Conservation (phyloP, 1,140 invertebrate species). For the Pomacea maculata region DNA sequence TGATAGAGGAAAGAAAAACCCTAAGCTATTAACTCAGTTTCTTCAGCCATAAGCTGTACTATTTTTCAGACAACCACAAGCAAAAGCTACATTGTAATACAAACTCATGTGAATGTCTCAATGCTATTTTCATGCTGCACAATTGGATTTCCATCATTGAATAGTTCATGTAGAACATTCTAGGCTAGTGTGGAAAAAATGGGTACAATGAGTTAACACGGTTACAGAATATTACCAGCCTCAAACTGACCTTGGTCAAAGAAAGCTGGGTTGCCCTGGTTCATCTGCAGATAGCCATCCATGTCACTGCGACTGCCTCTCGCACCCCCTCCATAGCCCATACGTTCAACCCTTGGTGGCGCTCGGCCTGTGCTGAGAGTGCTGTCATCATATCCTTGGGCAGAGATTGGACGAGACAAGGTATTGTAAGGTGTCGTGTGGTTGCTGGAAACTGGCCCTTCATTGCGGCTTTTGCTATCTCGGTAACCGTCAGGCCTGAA, state of each 20-base stretch:
- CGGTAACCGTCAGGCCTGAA: conserved; percentile 7
- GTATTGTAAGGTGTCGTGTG: conserved; percentile 53
- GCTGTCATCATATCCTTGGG: conserved; percentile 60
- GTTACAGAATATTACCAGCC: not conserved
- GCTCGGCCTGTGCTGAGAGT: conserved; percentile 50
- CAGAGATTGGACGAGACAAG: conserved; percentile 50
- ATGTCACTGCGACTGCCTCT: conserved; percentile 34
- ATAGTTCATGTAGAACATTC: no score
- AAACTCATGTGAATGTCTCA: no score
- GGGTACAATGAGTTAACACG: not conserved
- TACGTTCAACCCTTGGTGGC: conserved; percentile 3
- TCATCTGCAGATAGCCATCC: conserved; percentile 31
- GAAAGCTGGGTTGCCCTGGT: conserved; percentile 38
- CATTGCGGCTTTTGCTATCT: not conserved
- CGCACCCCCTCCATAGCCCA: conserved; percentile 25
- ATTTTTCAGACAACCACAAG: no score
- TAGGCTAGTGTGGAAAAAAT: no score
- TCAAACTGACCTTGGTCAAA: not conserved
- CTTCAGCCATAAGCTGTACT: no score
- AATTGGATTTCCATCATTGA: no score
- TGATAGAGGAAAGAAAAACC: no score
- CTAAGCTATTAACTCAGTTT: no score
- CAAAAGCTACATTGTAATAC: no score
- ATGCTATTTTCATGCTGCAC: no score
- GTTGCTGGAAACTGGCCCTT: conserved; percentile 32